Base-by-base conservation (phyloP, 2,113 vertebrate species). In the Eptesicus fuscus region DNA sequence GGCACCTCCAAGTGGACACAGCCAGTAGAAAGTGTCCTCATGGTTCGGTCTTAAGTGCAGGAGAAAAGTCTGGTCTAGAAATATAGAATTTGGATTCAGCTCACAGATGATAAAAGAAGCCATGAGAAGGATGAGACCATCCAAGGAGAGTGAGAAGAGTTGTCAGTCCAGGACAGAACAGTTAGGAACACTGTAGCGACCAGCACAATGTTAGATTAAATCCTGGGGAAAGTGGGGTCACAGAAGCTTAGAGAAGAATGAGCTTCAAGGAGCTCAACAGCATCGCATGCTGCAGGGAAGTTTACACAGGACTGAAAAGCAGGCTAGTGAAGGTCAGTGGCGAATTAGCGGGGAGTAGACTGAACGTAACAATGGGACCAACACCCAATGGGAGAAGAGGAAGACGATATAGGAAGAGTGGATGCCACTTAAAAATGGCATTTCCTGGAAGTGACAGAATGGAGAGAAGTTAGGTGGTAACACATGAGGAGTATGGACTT, bases 401-500 rank as follows among this genome's bases (percentile, higher is more conserved):
- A 47, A 23, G 82, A 30, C 0, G 35, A 37, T 1, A 9, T 0
- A 3, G 35, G 32, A 28, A 22, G 35, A 51, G 35, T 2, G 25
- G 70, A 8, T 5, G 79, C 35, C 42, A 49, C 20, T 35, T 37
- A 14, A 51, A 73, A 47, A 44, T 80, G 42, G 18, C 22, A 13
- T 9, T 91, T 69, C 20, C 70, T 25, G 22, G n/a, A 16, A 70
- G 42, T 25, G 25, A 88, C 42, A 11, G 17, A 69, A 73, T 2
- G 16, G 71, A 71, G 37, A 78, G 70, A 65, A 53, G 37, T 30
- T 20, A 69, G n/a, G 51, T 22, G 44, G 53, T 20, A 71, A 12
- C 42, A 40, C 13, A 32, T 0, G n/a, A 70, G 71, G 56, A 4
- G 0, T 8, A 37, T 2, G n/a, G 56, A 32, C 22, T 30, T 9